Percentiles rank a stretch among this genome's conserved stretches.
Evolutionary conservation across 2,113 vertebrate species (phyloP).

Genomic region (Vireo altiloquus): DNA sequence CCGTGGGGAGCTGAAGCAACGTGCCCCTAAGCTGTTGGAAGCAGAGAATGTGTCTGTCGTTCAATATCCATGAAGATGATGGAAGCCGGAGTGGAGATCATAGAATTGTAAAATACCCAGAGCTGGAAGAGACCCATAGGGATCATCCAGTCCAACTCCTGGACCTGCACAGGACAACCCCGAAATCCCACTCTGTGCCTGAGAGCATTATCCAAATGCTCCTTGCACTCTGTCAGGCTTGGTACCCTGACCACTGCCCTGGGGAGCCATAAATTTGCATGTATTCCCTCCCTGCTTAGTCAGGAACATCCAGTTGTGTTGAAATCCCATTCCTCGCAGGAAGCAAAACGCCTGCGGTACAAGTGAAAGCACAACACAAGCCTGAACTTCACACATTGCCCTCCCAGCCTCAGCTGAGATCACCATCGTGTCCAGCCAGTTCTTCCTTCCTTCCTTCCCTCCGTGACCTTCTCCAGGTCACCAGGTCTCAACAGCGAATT

Average conservation of each 20-base stretch:
- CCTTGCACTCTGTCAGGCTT: not conserved
- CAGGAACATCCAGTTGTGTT: not conserved
- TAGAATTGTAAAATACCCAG: not conserved
- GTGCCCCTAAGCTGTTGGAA: not conserved
- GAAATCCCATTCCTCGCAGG: not conserved
- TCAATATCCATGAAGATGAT: not conserved
- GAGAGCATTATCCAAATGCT: not conserved
- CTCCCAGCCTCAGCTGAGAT: not conserved
- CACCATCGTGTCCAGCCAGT: accelerated
- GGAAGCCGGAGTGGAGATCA: not conserved
- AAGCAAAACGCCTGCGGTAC: not conserved
- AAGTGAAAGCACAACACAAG: not conserved
- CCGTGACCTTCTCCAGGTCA: not conserved
- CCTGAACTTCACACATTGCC: accelerated
- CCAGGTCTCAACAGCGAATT: accelerated
- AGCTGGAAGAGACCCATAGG: not conserved
- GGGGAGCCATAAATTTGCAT: not conserved
- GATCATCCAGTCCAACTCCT: not conserved
- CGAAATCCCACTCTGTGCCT: not conserved
- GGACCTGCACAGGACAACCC: not conserved
- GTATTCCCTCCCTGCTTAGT: not conserved
- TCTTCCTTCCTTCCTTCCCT: not conserved
- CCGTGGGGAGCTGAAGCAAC: not conserved
- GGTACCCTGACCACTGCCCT: not conserved
- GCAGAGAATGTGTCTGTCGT: accelerated